Evolutionary conservation across 1,140 invertebrate species (phyloP).

Genomic region (Metaphire vulgaris): DNA sequence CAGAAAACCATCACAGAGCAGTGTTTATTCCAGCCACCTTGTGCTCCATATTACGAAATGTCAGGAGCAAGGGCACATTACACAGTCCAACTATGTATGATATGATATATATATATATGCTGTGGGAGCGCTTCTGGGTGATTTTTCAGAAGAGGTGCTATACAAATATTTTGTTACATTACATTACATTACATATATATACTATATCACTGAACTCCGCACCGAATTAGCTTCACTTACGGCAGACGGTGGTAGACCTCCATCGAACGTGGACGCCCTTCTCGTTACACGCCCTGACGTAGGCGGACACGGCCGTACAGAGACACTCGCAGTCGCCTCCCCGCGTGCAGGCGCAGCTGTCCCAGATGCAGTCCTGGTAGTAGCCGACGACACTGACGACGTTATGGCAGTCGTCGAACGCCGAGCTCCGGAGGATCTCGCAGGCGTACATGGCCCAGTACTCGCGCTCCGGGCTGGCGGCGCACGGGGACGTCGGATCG

Average conservation of each 20-base stretch:
- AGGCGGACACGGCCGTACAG: slow-evolving; percentile 79
- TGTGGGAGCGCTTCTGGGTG: no score
- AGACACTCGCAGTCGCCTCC: slow-evolving; percentile 85
- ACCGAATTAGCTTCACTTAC: slow-evolving; percentile 54
- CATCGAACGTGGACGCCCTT: slow-evolving; percentile 64
- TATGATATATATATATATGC: no score
- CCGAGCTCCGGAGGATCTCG: slow-evolving; percentile 1
- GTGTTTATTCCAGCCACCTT: no score
- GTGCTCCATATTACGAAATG: no score
- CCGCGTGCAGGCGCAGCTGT: slow-evolving; percentile 70
- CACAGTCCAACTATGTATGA: no score
- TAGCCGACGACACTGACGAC: background rate
- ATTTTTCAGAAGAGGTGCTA: no score
- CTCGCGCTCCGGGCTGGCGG: background rate
- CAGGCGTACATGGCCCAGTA: slow-evolving; percentile 18
- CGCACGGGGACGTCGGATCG: slow-evolving; percentile 9
- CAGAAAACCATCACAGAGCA: no score
- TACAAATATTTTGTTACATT: no score
- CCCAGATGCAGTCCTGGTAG: slow-evolving; percentile 10
- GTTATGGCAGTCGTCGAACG: slow-evolving; percentile 12
- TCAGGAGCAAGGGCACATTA: no score
- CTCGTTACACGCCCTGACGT: slow-evolving; percentile 72
- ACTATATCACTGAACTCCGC: background rate
- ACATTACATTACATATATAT: background rate
- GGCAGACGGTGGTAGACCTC: slow-evolving; percentile 72